Percentiles rank a stretch among this genome's conserved stretches.
Evolutionary conservation across 2,888 invertebrate species (phyloP).

Genomic region (Hedya salicella): DNA sequence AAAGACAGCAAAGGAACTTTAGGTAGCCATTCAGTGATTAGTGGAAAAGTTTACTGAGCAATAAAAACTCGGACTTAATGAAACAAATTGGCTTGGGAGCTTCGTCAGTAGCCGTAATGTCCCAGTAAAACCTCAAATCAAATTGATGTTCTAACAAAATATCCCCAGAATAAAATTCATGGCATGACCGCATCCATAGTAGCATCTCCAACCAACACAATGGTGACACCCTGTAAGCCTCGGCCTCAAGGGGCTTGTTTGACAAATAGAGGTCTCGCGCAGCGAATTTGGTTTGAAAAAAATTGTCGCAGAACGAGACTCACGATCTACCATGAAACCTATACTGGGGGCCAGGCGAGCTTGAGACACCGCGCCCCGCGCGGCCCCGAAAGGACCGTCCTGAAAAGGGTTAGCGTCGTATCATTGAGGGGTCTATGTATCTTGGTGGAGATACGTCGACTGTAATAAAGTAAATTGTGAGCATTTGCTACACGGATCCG

Average conservation of each 20-base stretch:
- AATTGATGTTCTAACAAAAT: slow-evolving; percentile 54
- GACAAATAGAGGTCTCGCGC: slow-evolving; percentile 79
- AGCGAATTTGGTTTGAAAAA: slow-evolving; percentile 73
- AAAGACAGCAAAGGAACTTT: slow-evolving; percentile 29
- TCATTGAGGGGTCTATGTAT: slow-evolving; percentile 55
- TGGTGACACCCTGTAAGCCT: slow-evolving; percentile 56
- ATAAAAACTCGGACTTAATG: slow-evolving; percentile 46
- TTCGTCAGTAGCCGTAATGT: slow-evolving; percentile 7
- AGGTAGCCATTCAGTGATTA: slow-evolving; percentile 56
- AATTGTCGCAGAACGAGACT: slow-evolving; percentile 71
- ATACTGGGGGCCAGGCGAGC: slow-evolving; percentile 55
- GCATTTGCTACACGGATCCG: slow-evolving; percentile 80
- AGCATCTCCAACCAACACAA: slow-evolving; percentile 55
- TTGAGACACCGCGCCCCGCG: slow-evolving; percentile 53
- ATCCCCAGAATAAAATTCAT: slow-evolving; percentile 58
- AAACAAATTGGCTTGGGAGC: slow-evolving; percentile 32
- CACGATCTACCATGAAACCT: slow-evolving; percentile 64
- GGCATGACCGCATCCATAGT: slow-evolving; percentile 51
- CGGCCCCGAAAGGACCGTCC: slow-evolving; percentile 36
- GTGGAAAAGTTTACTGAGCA: slow-evolving; percentile 46
- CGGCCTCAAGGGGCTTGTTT: slow-evolving; percentile 65
- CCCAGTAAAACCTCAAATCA: slow-evolving; percentile 58
- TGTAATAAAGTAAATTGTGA: slow-evolving; percentile 83
- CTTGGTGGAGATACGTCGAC: slow-evolving; percentile 65
- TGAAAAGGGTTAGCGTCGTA: slow-evolving; percentile 46